A percentile compares a stretch with the other conserved stretches of the same genome.
Conservation (phyloP, 1,140 invertebrate genomes). For the Hylyphantes graminicola region DNA sequence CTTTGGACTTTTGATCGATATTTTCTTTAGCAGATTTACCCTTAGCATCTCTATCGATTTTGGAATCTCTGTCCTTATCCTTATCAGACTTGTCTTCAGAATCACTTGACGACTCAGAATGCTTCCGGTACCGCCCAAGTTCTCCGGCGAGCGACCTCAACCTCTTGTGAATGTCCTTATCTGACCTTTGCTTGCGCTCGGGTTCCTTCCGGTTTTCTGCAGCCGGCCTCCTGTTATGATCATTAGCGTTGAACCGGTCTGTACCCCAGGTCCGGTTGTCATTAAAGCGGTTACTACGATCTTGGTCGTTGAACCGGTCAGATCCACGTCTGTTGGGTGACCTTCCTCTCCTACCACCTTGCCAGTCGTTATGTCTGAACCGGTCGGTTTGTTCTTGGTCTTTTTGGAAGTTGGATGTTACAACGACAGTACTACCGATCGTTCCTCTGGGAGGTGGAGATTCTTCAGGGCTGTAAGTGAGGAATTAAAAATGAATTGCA, state of each 20-base stretch:
- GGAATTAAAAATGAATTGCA: not conserved
- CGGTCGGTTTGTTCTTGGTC: not conserved
- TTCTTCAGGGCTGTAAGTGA: not conserved
- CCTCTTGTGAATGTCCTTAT: not conserved
- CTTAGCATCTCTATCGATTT: not conserved
- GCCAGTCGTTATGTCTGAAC: not conserved
- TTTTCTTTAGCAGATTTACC: constrained; percentile 1
- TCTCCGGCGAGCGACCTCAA: not conserved
- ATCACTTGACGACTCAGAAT: not conserved
- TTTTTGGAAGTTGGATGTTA: not conserved
- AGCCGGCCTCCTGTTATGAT: not conserved
- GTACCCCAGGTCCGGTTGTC: not conserved
- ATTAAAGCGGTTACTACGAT: not conserved
- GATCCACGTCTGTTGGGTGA: not conserved
- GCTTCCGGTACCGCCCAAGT: not conserved
- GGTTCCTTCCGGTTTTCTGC: not conserved
- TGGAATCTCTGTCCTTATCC: not conserved
- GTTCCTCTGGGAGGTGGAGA: constrained; percentile 1
- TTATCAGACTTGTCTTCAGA: not conserved
- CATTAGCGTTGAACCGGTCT: not conserved
- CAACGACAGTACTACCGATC: constrained; percentile 9
- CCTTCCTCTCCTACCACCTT: not conserved
- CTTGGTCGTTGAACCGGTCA: not conserved
- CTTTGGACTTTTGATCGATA: not conserved
- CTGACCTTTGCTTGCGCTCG: not conserved